These are phyloP conservation scores for Metallyticus violacea DNA, from an alignment of 2,888 invertebrate genomes.

Conservation along the genomic window DNA sequence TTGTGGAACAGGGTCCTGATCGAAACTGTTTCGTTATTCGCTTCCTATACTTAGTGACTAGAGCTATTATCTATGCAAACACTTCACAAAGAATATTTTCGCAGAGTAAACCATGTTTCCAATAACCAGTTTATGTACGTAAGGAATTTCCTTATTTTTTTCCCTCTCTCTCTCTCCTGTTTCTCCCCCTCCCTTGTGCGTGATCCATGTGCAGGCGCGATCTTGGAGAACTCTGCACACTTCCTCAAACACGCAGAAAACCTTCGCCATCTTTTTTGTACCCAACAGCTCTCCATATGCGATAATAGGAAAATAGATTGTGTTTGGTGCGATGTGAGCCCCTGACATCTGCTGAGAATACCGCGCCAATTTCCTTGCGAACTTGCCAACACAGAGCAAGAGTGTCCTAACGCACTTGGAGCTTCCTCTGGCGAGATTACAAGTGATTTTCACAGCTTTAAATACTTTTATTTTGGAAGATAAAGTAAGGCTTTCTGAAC, in stretches of 20 bases:
- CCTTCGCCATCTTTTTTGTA: background rate
- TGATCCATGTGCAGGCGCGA: background rate
- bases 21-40: background rate
- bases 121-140: background rate
- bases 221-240: background rate
- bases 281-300: background rate
- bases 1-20: too few relatives aligned
- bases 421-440: background rate
- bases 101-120: background rate
- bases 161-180: too few relatives aligned
- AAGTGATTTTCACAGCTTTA: too few relatives aligned
- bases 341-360: background rate
- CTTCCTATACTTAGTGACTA: background rate
- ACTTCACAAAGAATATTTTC: background rate
- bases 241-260: background rate
- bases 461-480: too few relatives aligned
- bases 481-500: too few relatives aligned
- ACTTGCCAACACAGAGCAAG: background rate
- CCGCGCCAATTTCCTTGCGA: background rate
- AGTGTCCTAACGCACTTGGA: background rate
- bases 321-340: constrained; percentile 13
- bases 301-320: constrained; percentile 27
- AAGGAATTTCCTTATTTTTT: background rate
- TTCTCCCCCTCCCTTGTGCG: background rate
- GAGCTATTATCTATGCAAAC: background rate